Conservation (phyloP, 1,140 invertebrate species). For the Drosophila sproati region DNA sequence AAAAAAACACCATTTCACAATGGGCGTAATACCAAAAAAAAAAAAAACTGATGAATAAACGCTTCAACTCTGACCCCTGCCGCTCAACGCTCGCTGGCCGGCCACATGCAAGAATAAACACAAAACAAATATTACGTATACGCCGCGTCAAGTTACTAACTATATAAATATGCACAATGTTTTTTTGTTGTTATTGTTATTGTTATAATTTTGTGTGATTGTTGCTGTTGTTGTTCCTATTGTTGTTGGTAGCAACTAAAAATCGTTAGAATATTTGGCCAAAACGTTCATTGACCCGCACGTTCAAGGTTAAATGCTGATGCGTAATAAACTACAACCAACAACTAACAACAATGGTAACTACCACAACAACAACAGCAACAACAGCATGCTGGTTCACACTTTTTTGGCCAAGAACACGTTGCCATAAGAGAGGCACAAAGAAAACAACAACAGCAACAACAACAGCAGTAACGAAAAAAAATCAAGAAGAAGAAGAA, state of each 20-base stretch:
- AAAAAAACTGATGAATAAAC: background rate
- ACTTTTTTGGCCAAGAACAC: conserved; percentile 60
- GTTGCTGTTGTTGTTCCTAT: conserved; percentile 17
- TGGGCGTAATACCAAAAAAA: no score
- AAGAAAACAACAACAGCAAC: conserved; percentile 21
- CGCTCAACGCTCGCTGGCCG: background rate
- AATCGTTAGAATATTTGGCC: conserved; percentile 78
- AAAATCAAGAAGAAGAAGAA: background rate
- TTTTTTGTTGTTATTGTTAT: conserved; percentile 52
- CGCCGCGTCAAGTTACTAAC: conserved; percentile 49
- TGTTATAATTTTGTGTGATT: conserved; percentile 34
- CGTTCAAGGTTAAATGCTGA: conserved; percentile 78
- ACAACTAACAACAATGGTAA: conserved; percentile 38
- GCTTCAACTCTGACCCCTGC: background rate
- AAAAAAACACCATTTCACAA: no score
- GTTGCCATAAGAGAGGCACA: conserved; percentile 43
- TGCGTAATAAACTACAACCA: conserved; percentile 67
- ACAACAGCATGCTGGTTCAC: conserved; percentile 62
- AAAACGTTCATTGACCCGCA: conserved; percentile 76
- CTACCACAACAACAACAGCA: conserved; percentile 40
- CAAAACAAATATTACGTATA: conserved; percentile 50
- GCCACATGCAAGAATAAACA: background rate
- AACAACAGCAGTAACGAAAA: no score
- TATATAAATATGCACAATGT: conserved; percentile 39
- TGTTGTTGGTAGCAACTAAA: conserved; percentile 56